Base-by-base conservation (phyloP, 2,797 vertebrate species). In the Hippoglossus hippoglossus region DNA sequence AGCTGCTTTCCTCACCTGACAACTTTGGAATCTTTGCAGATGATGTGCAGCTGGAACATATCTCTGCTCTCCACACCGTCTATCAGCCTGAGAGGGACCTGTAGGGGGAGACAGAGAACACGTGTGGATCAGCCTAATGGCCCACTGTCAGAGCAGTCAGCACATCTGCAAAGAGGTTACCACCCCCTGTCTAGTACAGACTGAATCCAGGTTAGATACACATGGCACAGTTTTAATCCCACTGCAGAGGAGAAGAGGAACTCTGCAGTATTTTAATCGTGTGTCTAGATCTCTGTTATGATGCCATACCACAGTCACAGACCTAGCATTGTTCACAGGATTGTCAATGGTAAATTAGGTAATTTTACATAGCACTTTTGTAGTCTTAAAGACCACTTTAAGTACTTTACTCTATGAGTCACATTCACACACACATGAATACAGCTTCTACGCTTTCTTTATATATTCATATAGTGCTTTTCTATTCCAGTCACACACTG, bases 1-100 rank as follows among this genome's bases (percentile, higher is more conserved):
- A 55, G 19, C 11, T 19, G 18, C 9, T 70, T 16, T 79, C 10
- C 79, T 71, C 93, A 99, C 98, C 98, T 96, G 90, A 99, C 97
- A 89, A 99, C 96, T 95, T 99, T 99, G 87, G 96, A 99, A 95
- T 99, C 98, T 91, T 99, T 99, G 95, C 98, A 99, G 92, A 98
- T 93, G 26, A 99, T 99, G 91, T 99, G 98, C 82, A 99, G 93
- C 93, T 99, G 98, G 90, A 99, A 99, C 98, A 99, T 99, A 80
- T 99, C 98, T 91, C 98, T 96, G 92, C 96, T 96, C 93, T 99
- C 98, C 92, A 98, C 97, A 0, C 93, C 94, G 84, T 99, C 98
- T 80, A 99, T 98, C 91, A 99, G 96, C 91, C 97, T 96, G 88
- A 99, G 96, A 92, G 98, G 98, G 87, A 99, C 97, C 98, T 99